Base-by-base conservation (phyloP, 2,888 invertebrate species). In the Rotaria sp. region DNA sequence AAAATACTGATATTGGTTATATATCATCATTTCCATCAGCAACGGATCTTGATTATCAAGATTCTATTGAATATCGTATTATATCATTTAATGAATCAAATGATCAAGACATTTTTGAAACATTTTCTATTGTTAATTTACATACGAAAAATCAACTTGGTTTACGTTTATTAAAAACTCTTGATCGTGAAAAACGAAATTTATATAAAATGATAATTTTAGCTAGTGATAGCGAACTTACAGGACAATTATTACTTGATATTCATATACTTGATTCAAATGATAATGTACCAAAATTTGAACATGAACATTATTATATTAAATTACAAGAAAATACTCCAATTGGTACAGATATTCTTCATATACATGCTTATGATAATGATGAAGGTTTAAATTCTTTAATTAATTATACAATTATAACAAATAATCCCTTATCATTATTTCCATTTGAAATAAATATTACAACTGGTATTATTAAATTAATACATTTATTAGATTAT, bases 71-170 rank as follows among this genome's bases (percentile, higher is more conserved):
- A 80, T 80, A 80, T 80, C 41, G 26, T 45, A 41, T 80, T 45
- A 10, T 80, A 45, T 18, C 80, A n/a, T 45, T 11, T 41, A 30
- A 67, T 35, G 80, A 80, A 45, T n/a, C n/a, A 0, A 80, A 10
- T 80, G 80, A 80, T 45, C 11, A 45, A n/a, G 80, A 80, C n/a
- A 15, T 80, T 7, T 10, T 45, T 38, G 2, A 80, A 80, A 80
- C 80, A 80, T 80, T 80, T 80, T 26, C 41, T n/a, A 45, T 80
- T 45, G 45, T 80, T 80, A n/a, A 80, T 80, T 45, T 80, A 80
- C 80, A 80, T 80, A 80, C 80, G n/a, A n/a, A 80, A 80, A 80
- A 80, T 80, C 80, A 80, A 80, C 45, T 80, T n/a, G 80, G 80
- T 26, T 45, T 80, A 80, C 41, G 45, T 45, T 26, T 80, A 80